Conservation (phyloP, 2,113 vertebrate species). For the Podilymbus podiceps region DNA sequence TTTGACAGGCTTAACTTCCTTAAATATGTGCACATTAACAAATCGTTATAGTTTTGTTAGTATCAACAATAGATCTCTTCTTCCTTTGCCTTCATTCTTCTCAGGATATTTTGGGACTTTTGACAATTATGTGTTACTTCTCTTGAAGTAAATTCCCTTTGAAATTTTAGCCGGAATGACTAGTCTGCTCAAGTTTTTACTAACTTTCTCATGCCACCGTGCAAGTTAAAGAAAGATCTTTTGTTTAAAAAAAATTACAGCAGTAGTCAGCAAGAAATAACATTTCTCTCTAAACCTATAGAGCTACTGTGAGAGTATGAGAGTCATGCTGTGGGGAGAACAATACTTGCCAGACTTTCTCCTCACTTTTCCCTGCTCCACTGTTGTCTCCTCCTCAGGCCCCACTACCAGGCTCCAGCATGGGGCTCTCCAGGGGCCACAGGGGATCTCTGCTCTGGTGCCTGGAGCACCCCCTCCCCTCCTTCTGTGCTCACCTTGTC, state of each 20-base stretch:
- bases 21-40: neutral
- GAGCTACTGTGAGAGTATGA: too few relatives aligned
- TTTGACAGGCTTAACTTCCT: neutral
- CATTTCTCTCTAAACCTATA: neutral
- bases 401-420: neutral
- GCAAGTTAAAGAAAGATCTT: neutral
- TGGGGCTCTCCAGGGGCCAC: neutral
- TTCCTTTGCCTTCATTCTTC: neutral
- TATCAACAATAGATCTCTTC: neutral
- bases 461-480: neutral
- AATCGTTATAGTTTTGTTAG: neutral
- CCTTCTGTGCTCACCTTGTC: neutral
- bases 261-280: neutral
- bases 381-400: neutral
- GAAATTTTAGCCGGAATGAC: neutral
- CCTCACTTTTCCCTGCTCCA: neutral
- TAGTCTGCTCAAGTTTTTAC: neutral
- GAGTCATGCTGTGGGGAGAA: neutral
- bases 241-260: neutral
- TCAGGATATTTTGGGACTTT: neutral
- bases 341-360: neutral
- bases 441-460: neutral
- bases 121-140: neutral
- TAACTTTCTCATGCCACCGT: neutral
- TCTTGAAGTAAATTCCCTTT: neutral